Evolutionary conservation across 2,113 vertebrate genomes (phyloP).

Genomic region (Malurus melanocephalus): DNA sequence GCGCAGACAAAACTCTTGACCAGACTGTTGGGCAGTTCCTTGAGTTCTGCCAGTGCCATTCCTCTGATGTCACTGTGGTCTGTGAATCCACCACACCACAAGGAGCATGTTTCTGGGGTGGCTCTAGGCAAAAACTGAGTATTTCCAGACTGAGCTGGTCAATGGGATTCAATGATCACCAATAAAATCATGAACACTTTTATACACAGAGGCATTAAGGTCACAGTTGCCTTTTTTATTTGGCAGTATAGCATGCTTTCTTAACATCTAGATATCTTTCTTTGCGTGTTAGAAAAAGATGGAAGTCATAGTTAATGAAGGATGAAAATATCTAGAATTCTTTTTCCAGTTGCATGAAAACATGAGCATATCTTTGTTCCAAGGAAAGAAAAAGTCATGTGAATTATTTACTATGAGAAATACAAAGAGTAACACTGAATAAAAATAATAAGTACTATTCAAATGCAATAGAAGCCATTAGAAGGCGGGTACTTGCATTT

Average conservation of each 20-base stretch:
- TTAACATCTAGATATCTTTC: not conserved
- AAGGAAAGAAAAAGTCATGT: not conserved
- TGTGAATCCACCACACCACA: not conserved
- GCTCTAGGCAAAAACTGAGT: not conserved
- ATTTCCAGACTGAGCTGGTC: not conserved
- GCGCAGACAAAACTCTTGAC: not conserved
- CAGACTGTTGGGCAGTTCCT: not conserved
- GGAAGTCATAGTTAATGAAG: not conserved
- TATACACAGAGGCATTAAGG: not conserved
- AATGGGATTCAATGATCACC: not conserved
- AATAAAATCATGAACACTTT: not conserved
- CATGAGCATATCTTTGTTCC: conserved; percentile 5
- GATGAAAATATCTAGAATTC: not conserved
- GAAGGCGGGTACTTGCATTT: conserved; percentile 15
- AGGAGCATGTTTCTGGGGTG: not conserved
- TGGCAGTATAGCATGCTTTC: not conserved
- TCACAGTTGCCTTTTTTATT: not conserved
- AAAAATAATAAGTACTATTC: conserved; percentile 31
- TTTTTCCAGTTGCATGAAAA: not conserved
- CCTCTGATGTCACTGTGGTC: not conserved
- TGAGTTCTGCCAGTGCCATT: not conserved
- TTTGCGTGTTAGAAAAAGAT: not conserved
- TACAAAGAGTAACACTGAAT: not conserved
- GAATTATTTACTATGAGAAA: not conserved
- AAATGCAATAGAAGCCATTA: conserved; percentile 28